Evolutionary conservation across 2,888 invertebrate species (phyloP).

Genomic region (Chloroclysta siterata): DNA sequence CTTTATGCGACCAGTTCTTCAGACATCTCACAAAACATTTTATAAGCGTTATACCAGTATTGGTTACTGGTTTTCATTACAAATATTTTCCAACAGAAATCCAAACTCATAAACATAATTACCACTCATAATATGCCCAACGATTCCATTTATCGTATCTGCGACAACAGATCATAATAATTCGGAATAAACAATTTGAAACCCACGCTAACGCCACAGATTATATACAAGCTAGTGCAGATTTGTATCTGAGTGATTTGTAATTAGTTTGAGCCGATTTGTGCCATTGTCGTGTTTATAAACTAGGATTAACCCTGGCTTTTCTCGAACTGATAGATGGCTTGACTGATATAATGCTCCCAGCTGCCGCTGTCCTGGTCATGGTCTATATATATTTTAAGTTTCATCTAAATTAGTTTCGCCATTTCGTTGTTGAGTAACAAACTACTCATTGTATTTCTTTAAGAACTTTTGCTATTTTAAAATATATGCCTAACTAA

Average conservation of each 20-base stretch:
- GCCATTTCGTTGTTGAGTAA: too few relatives aligned
- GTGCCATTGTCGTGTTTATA: conserved; percentile 20
- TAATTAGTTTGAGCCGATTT: conserved; percentile 42
- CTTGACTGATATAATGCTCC: neutral
- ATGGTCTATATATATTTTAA: too few relatives aligned
- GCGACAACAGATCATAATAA: conserved; percentile 33
- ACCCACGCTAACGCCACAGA: conserved; percentile 46
- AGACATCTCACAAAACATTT: too few relatives aligned
- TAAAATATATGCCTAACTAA: too few relatives aligned
- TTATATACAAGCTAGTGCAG: conserved; percentile 29
- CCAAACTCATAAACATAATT: conserved; percentile 20
- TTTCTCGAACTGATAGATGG: neutral
- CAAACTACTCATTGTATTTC: too few relatives aligned
- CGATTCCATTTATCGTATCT: conserved; percentile 32
- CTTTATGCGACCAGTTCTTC: too few relatives aligned
- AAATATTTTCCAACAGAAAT: conserved; percentile 7
- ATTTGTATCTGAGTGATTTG: conserved; percentile 48
- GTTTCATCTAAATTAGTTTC: too few relatives aligned
- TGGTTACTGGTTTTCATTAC: neutral
- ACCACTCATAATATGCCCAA: conserved; percentile 10
- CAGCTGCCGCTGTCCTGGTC: neutral
- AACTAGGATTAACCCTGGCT: conserved; percentile 7
- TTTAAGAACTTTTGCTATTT: too few relatives aligned
- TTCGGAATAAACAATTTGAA: conserved; percentile 36
- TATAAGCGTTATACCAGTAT: neutral